Evolutionary conservation across 2,888 invertebrate genomes (phyloP).

Genomic region (Julus scandinavius): DNA sequence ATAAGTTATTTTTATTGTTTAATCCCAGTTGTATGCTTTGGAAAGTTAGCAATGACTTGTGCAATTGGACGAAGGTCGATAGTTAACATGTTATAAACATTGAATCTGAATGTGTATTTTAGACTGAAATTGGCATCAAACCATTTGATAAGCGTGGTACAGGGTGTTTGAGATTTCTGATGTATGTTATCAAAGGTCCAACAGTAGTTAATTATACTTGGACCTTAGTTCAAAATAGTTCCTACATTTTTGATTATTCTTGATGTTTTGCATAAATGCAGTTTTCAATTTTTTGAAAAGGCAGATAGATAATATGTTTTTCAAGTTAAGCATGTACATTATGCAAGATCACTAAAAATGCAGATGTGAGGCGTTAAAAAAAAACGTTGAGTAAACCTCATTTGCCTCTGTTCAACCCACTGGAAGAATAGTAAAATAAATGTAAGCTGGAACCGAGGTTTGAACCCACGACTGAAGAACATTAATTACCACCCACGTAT

Average conservation of each 20-base stretch:
- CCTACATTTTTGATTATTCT: too few relatives aligned
- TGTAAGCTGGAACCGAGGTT: neutral
- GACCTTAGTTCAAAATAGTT: too few relatives aligned
- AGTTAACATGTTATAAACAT: neutral
- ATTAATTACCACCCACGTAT: slow-evolving; percentile 24
- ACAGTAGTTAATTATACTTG: too few relatives aligned
- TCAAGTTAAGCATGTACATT: neutral
- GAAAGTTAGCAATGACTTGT: too few relatives aligned
- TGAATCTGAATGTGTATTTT: neutral
- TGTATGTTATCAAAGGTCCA: too few relatives aligned
- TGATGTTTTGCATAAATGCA: too few relatives aligned
- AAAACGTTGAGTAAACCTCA: neutral
- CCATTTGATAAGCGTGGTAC: neutral
- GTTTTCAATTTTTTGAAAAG: too few relatives aligned
- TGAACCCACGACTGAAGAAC: neutral
- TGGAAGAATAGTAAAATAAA: neutral
- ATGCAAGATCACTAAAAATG: neutral
- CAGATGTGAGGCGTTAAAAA: neutral
- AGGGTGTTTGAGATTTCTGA: too few relatives aligned
- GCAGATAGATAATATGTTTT: neutral
- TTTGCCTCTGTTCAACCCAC: neutral
- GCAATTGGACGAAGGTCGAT: neutral
- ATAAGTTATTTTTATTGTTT: too few relatives aligned
- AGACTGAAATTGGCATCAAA: neutral
- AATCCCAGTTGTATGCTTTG: too few relatives aligned